Conservation (phyloP, 2,888 invertebrate species). For the Habrosyne pyritoides region DNA sequence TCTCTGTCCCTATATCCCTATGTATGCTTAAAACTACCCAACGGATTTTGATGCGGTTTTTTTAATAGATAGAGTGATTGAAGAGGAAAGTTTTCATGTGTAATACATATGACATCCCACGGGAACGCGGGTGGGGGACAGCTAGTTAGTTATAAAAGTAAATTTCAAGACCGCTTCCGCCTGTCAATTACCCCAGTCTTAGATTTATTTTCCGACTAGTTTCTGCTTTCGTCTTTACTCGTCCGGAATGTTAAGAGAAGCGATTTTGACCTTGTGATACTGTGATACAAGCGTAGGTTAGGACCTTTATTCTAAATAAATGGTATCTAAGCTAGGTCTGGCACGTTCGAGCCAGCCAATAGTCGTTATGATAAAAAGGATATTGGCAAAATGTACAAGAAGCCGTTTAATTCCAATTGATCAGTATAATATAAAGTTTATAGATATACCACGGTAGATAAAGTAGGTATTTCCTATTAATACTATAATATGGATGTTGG, state of each 20-base stretch:
- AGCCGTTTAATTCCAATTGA: too few relatives aligned
- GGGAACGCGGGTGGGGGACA: too few relatives aligned
- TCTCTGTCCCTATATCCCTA: too few relatives aligned
- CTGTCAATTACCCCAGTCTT: constrained; percentile 30
- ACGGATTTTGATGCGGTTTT: too few relatives aligned
- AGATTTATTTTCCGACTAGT: constrained; percentile 57
- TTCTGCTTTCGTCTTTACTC: constrained; percentile 62
- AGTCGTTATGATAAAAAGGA: neutral
- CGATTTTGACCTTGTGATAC: constrained; percentile 52
- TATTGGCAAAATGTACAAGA: neutral
- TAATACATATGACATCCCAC: too few relatives aligned
- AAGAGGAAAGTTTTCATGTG: too few relatives aligned
- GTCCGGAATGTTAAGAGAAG: constrained; percentile 58
- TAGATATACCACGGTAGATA: too few relatives aligned
- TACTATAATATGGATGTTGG: too few relatives aligned
- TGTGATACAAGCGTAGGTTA: constrained; percentile 16
- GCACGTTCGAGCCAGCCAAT: neutral
- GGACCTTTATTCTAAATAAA: constrained; percentile 31
- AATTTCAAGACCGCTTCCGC: constrained; percentile 15
- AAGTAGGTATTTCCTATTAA: too few relatives aligned
- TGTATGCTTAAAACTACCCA: too few relatives aligned
- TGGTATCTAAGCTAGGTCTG: constrained; percentile 5
- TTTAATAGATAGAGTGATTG: too few relatives aligned
- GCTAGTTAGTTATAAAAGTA: neutral
- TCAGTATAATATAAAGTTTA: too few relatives aligned